Conservation (phyloP, 2,113 vertebrate species). For the Falcunculus frontatus region DNA sequence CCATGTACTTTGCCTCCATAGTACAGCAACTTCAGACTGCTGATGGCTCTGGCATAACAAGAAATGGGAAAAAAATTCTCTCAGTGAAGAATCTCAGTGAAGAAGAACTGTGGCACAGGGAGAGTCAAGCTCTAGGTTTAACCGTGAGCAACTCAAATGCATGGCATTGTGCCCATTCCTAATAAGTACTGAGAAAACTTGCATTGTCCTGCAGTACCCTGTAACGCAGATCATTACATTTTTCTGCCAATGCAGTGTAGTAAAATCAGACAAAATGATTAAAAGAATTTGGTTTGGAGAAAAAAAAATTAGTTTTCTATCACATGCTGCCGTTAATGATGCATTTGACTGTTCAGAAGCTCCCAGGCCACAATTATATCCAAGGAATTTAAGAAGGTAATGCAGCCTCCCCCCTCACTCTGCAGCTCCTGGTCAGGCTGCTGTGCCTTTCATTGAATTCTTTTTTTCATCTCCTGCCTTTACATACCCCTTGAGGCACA, state of each 20-base stretch:
- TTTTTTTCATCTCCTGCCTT: not conserved
- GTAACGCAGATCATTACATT: not conserved
- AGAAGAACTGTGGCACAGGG: not conserved
- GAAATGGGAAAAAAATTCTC: not conserved
- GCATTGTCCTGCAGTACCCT: not conserved
- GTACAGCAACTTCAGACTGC: not conserved
- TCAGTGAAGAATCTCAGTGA: not conserved
- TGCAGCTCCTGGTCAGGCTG: not conserved
- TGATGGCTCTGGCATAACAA: not conserved
- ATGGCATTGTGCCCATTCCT: not conserved
- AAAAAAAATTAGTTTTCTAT: not conserved
- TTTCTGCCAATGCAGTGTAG: not conserved
- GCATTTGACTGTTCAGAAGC: not conserved
- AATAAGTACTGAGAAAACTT: not conserved
- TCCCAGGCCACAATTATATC: not conserved
- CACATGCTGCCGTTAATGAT: not conserved
- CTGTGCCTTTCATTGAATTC: not conserved
- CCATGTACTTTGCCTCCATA: not conserved
- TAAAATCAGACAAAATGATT: not conserved
- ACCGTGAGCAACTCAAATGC: not conserved
- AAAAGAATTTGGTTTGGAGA: not conserved
- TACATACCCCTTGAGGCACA: constrained; percentile 27
- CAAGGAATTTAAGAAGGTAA: not conserved
- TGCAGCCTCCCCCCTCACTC: not conserved
- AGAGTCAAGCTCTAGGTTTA: not conserved